These are phyloP conservation scores for Clamator glandarius DNA, from an alignment of 2,797 vertebrate genomes.

Conservation along the genomic window DNA sequence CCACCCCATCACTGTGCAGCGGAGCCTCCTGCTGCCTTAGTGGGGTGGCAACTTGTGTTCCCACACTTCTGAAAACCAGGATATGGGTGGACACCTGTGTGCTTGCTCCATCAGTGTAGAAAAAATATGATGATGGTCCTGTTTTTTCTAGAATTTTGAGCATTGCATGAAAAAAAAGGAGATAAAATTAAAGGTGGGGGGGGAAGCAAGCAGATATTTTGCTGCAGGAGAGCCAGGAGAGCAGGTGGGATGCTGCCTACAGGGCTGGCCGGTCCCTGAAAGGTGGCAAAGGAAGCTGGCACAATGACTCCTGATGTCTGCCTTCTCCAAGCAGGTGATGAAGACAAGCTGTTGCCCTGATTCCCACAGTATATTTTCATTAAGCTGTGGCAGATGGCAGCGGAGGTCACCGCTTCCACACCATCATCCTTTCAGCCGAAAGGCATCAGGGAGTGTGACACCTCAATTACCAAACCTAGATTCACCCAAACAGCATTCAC, in stretches of 20 bases:
- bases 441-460: slow-evolving; percentile 33
- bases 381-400: slow-evolving; percentile 50
- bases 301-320: not conserved
- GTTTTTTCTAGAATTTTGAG: not conserved
- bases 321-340: slow-evolving; percentile 18
- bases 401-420: slow-evolving; percentile 27
- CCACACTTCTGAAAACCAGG: not conserved
- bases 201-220: not conserved
- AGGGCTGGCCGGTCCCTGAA: not conserved
- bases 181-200: rapidly evolving
- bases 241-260: not conserved
- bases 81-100: not conserved
- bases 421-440: not conserved
- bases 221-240: not conserved
- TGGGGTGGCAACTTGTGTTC: not conserved
- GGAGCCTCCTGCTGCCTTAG: not conserved
- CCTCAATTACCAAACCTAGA: slow-evolving; percentile 32
- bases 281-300: slow-evolving; percentile 49
- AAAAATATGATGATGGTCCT: rapidly evolving
- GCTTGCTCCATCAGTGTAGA: not conserved
- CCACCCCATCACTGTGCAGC: rapidly evolving
- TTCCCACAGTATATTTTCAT: slow-evolving; percentile 63
- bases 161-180: rapidly evolving
- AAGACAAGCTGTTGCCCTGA: slow-evolving; percentile 47
- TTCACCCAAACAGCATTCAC: not conserved